These are phyloP conservation scores for Phoenicopterus ruber DNA, from an alignment of 2,113 vertebrate species.

Conservation along the genomic window DNA sequence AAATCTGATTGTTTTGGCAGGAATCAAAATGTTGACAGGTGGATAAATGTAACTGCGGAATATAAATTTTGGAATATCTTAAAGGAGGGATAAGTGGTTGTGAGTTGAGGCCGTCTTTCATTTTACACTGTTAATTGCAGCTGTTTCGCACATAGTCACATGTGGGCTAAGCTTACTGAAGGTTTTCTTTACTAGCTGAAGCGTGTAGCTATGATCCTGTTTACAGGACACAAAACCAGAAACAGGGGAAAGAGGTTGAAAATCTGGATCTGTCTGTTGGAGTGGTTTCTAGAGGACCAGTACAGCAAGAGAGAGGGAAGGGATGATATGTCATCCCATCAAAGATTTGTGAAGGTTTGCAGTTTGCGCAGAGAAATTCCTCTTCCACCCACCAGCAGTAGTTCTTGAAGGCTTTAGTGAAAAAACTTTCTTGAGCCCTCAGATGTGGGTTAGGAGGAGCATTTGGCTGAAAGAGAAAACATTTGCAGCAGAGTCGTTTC, in stretches of 20 bases:
- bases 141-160: not conserved
- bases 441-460: not conserved
- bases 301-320: not conserved
- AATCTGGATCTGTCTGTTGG: not conserved
- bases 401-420: not conserved
- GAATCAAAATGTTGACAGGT: not conserved
- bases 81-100: not conserved
- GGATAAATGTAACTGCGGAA: not conserved
- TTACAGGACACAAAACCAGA: not conserved
- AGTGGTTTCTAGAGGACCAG: not conserved
- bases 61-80: not conserved
- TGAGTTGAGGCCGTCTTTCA: not conserved
- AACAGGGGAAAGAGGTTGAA: not conserved
- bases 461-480: not conserved
- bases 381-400: not conserved
- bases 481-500: not conserved
- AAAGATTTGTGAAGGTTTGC: not conserved
- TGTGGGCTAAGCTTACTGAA: not conserved
- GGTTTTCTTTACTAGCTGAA: not conserved
- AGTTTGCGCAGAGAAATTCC: not conserved
- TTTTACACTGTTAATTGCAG: not conserved
- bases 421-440: not conserved
- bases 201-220: not conserved
- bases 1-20: not conserved
- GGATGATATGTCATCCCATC: not conserved